Evolutionary conservation across 2,888 invertebrate genomes (phyloP).

Genomic region (Xanthorhoe designata): DNA sequence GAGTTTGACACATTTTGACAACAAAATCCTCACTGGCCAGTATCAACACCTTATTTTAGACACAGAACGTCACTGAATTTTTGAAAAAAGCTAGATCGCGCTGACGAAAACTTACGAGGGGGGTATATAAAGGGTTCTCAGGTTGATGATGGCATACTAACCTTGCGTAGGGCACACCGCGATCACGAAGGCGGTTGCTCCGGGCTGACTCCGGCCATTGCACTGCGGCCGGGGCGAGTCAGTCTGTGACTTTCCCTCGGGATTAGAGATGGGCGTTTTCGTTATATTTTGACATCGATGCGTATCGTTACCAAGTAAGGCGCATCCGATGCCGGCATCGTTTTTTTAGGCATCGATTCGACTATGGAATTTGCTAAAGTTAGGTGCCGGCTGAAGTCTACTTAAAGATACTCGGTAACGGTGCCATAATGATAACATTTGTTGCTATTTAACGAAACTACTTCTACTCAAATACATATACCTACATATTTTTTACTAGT

Average conservation of each 20-base stretch:
- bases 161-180: slow-evolving; percentile 90
- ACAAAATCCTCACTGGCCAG: slow-evolving; percentile 25
- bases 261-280: too few relatives aligned
- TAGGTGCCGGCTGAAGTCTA: too few relatives aligned
- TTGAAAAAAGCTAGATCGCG: slow-evolving; percentile 59
- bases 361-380: too few relatives aligned
- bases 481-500: too few relatives aligned
- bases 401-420: too few relatives aligned
- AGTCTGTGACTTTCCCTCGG: slow-evolving; percentile 86
- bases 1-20: slow-evolving; percentile 20
- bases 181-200: slow-evolving; percentile 89
- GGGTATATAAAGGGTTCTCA: slow-evolving; percentile 53
- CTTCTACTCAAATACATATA: too few relatives aligned
- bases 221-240: slow-evolving; percentile 86
- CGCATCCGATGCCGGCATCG: too few relatives aligned
- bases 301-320: too few relatives aligned
- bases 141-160: slow-evolving; percentile 80
- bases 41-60: slow-evolving; percentile 42
- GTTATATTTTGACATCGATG: too few relatives aligned
- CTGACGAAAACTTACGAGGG: slow-evolving; percentile 55
- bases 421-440: too few relatives aligned
- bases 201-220: slow-evolving; percentile 88
- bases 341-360: too few relatives aligned
- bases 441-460: too few relatives aligned
- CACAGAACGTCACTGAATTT: slow-evolving; percentile 61